Evolutionary conservation across 2,888 invertebrate genomes (phyloP).

Genomic region (Belgica antarctica): DNA sequence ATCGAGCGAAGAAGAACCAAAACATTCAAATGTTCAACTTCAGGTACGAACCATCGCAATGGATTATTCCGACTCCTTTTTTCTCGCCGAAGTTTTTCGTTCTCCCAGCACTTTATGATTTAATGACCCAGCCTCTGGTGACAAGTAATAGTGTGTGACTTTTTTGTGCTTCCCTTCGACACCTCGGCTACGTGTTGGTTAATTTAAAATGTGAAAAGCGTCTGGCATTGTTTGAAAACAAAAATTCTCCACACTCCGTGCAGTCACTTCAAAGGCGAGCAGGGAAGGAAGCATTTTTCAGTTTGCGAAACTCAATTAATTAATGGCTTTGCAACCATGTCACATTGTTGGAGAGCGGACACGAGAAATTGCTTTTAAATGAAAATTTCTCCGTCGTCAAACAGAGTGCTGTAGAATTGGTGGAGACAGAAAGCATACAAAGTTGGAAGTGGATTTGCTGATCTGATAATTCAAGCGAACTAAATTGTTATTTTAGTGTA

Average conservation of each 20-base stretch:
- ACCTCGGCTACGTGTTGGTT: neutral
- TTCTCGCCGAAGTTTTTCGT: neutral
- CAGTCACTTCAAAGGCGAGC: slow-evolving; percentile 9
- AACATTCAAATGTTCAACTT: neutral
- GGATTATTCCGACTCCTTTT: no score
- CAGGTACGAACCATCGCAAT: no score
- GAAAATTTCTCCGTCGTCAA: neutral
- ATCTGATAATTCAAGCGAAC: no score
- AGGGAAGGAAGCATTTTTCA: slow-evolving; percentile 16
- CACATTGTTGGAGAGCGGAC: slow-evolving; percentile 16
- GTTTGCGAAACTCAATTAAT: slow-evolving; percentile 22
- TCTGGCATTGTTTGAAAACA: slow-evolving; percentile 5
- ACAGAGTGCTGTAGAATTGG: no score
- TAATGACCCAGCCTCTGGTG: slow-evolving; percentile 7
- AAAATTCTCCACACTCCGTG: neutral
- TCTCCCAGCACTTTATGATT: slow-evolving; percentile 11
- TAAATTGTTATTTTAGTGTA: no score
- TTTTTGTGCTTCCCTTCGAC: neutral
- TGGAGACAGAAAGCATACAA: no score
- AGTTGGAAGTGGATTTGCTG: no score
- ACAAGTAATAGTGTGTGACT: slow-evolving; percentile 18
- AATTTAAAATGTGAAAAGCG: slow-evolving; percentile 9
- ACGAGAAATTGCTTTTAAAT: slow-evolving; percentile 9
- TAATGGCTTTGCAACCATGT: slow-evolving; percentile 20
- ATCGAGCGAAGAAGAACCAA: neutral